Conservation (phyloP, 92 coral and sea anemone genomes). For the Metridium senile region DNA sequence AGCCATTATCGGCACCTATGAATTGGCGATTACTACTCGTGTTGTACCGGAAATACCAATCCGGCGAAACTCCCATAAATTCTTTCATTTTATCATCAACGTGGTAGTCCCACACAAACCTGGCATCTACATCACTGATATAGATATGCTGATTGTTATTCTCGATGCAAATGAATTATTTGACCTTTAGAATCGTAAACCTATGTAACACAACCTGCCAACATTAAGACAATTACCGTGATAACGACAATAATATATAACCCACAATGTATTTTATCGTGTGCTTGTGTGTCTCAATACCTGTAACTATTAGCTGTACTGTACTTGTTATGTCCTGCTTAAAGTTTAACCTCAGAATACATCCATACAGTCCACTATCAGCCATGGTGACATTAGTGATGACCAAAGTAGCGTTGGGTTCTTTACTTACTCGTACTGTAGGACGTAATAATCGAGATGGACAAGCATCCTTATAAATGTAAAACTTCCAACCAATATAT, state of each 20-base stretch:
- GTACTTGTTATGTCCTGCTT: background rate
- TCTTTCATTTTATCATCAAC: background rate
- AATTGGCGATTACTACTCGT: background rate
- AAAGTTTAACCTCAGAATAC: background rate
- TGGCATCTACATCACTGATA: too few relatives aligned
- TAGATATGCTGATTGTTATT: too few relatives aligned
- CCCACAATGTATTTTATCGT: too few relatives aligned
- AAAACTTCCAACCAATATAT: background rate
- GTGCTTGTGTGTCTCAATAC: background rate
- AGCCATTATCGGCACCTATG: background rate
- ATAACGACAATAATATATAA: too few relatives aligned
- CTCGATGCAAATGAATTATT: too few relatives aligned
- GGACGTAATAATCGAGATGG: conserved; percentile 12
- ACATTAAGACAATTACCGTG: too few relatives aligned
- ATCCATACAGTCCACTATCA: conserved; percentile 10
- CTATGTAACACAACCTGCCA: too few relatives aligned
- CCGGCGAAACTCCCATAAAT: background rate
- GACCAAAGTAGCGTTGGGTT: conserved; percentile 11
- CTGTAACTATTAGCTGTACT: background rate
- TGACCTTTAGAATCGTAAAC: too few relatives aligned
- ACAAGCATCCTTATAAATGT: background rate
- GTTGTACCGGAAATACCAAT: background rate
- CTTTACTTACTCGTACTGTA: conserved; percentile 8
- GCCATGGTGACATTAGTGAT: conserved; percentile 11
- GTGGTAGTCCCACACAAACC: background rate